Evolutionary conservation across 2,113 vertebrate genomes (phyloP).

Genomic region (Glaucomys volans): DNA sequence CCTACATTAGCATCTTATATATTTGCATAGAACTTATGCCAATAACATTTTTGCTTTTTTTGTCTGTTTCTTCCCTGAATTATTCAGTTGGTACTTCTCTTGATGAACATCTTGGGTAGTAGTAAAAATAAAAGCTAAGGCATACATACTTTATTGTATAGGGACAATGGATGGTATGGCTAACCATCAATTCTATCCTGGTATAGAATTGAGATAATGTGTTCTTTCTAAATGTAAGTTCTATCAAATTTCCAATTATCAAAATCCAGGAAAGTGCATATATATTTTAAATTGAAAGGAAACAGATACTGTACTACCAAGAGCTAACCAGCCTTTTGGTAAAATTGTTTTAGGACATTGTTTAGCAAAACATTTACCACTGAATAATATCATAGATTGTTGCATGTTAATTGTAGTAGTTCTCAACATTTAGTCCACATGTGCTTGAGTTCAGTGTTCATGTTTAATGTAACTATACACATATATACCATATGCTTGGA

Average conservation of each 20-base stretch:
- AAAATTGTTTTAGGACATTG: background rate
- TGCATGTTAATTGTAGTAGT: background rate
- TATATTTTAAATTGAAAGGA: background rate
- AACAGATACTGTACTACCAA: background rate
- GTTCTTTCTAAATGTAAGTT: background rate
- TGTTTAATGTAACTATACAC: background rate
- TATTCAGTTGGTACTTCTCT: background rate
- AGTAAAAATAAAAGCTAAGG: constrained; percentile 39
- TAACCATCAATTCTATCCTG: background rate
- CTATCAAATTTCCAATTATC: background rate
- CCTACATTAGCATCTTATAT: background rate
- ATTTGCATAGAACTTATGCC: background rate
- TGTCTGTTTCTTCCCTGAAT: background rate
- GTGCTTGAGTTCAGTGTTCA: background rate
- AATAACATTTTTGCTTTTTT: background rate
- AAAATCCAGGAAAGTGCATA: background rate
- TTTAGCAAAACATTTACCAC: background rate
- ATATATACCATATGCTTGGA: background rate
- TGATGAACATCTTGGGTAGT: background rate
- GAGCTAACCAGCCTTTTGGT: background rate
- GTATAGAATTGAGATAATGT: background rate
- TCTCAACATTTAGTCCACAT: background rate
- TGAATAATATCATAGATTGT: background rate
- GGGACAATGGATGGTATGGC: background rate
- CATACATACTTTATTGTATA: background rate